Base-by-base conservation (phyloP, 2,797 vertebrate genomes). In the Danionella dracula region DNA sequence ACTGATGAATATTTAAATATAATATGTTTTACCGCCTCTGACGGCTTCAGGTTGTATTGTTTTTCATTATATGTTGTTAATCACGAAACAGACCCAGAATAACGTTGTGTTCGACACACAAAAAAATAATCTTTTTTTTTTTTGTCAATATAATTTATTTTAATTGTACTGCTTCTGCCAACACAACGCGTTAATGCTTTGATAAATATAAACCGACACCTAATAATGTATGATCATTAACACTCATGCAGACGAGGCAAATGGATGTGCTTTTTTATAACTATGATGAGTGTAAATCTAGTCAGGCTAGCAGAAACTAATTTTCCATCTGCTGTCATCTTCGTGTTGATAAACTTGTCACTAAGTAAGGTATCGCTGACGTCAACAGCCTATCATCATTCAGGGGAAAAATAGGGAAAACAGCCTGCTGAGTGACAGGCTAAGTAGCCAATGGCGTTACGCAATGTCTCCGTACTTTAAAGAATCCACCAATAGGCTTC, bases 301-400 rank as follows among this genome's bases (percentile, higher is more conserved):
- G 35, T 7, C 0, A 37, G 12, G 34, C 9, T 1, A 49, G 62
- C 34, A 16, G 20, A 48, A 54, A 48, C 29, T 13, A 42, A 54
- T 38, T 38, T 12, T 19, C 13, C 38, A 11, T 11, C 17, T 53
- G 6, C 37, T 50, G 9, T 48, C 17, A 19, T 63, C 48, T 74
- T 71, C 51, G 65, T 66, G 35, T 64, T 60, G 51, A 82, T 81
- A 66, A 79, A 85, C 73, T 85, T 80, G 64, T 65, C 73, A 75
- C 74, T 78, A 75, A 83, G 76, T 83, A 76, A 82, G 64, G 71
- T 78, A 79, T 73, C 49, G 77, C 72, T 82, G 73, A 78, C 77
- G 69, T 81, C 80, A 70, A 66, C 88, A 90, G 86, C 88, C 90
- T 77, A 89, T 76, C 89, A 77, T 88, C 82, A 68, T 76, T 35